Evolutionary conservation across 2,797 vertebrate genomes (phyloP).

Genomic region (Characodon lateralis): DNA sequence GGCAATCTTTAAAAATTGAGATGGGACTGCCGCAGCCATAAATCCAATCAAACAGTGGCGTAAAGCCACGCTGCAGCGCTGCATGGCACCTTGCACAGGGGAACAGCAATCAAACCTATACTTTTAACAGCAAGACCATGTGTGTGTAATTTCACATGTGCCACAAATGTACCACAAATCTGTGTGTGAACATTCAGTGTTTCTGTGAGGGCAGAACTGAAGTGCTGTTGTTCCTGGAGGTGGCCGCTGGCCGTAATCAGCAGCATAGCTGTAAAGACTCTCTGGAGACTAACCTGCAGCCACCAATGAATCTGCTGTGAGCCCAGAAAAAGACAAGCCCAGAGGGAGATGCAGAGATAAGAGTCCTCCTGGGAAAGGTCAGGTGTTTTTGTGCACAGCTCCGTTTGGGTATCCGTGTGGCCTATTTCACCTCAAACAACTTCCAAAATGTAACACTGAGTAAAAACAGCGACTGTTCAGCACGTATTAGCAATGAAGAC

Average conservation of each 20-base stretch:
- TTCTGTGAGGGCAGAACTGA: constrained; percentile 6
- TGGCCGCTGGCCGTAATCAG: constrained; percentile 54
- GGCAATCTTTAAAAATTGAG: constrained; percentile 71
- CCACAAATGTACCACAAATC: constrained; percentile 22
- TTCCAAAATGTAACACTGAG: neutral
- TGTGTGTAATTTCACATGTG: neutral
- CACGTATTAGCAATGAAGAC: too few relatives aligned
- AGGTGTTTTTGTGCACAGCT: constrained; percentile 18
- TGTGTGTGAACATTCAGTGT: constrained; percentile 11
- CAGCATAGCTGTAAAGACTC: constrained; percentile 55
- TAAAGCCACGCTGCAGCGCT: constrained; percentile 40
- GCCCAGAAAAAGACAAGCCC: constrained; percentile 50
- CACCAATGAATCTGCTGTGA: constrained; percentile 22
- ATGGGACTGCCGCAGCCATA: constrained; percentile 69
- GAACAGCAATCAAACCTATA: constrained; percentile 14
- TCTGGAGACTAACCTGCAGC: constrained; percentile 62
- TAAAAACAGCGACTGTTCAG: too few relatives aligned
- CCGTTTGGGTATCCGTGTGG: constrained; percentile 14
- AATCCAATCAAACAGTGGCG: constrained; percentile 73
- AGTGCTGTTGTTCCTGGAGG: constrained; percentile 39
- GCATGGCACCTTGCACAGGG: constrained; percentile 30
- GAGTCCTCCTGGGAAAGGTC: constrained; percentile 48
- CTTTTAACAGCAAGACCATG: neutral
- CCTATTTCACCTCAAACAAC: constrained; percentile 55
- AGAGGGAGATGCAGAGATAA: constrained; percentile 60